Evolutionary conservation across 2,797 vertebrate genomes (phyloP), one percentile per base, ranked within the genome.

Genomic region (Ictinia mississippiensis): DNA sequence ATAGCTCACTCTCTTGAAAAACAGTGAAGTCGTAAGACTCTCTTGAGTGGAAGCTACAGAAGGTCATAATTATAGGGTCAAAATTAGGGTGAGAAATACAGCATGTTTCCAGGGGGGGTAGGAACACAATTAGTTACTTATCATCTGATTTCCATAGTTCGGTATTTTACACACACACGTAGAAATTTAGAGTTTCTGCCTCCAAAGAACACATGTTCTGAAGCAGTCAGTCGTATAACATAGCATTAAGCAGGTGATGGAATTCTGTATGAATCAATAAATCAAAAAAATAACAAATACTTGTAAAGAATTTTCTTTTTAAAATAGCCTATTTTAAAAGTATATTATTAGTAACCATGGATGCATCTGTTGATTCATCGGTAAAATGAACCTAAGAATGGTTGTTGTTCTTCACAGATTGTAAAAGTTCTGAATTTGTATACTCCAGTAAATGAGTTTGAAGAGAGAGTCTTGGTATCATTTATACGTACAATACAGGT

Each of bases 401-500:
- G 11, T 88, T 94, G 44, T 84, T 75, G 17, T 94, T 95, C 72
- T 97, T 93, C 53, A 61, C 97, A 99, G 99, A 99, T 99, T 86
- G 99, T 99, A 71, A 99, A 99, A 97, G 99, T 99, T 89, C 98
- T 99, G 98, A 99, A 99, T 96, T 98, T 99, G 95, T 99, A 99
- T 97, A 99, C 99, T 71, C 99, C 99, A 5, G 99, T 99, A 83
- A 99, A 99, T 68, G 99, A 99, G 91, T 99, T 99, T 98, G 99
- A 99, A 98, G 99, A 99, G 97, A 98, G 99, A 96, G 99, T 99
- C 83, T 98, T 99, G 3, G 98, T 99, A 6, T 97, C 99, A 1
- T 99, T 99, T 98, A 99, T 99, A 98, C 98, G 99, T 96, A 99
- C 99, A 72, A 99, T 99, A 98, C 99, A 99, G 99, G 99, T 99